Conservation (phyloP, 2,888 invertebrate species). For the Acanthacorydalis orientalis region DNA sequence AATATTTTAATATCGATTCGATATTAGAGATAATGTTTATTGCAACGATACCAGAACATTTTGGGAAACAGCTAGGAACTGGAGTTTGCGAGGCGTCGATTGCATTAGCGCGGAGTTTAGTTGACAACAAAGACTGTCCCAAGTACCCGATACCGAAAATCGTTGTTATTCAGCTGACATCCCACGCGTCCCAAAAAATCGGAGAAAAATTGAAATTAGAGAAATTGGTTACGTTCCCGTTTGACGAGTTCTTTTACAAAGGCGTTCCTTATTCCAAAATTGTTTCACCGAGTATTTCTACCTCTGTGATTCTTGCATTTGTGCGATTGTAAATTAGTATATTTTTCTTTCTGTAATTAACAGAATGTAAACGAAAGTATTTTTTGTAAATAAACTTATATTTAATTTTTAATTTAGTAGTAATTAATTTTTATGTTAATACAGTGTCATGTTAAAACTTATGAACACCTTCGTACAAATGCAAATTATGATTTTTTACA, state of each 20-base stretch:
- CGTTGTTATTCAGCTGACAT: constrained; percentile 39
- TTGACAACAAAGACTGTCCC: neutral
- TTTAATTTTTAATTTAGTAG: too few relatives aligned
- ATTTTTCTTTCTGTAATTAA: too few relatives aligned
- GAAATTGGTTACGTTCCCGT: constrained; percentile 28
- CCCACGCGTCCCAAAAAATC: constrained; percentile 33
- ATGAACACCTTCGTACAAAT: too few relatives aligned
- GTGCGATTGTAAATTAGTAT: neutral
- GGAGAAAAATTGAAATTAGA: constrained; percentile 31
- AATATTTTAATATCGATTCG: constrained; percentile 40
- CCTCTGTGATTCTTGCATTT: neutral
- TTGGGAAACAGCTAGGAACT: constrained; percentile 33
- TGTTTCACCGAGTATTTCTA: neutral
- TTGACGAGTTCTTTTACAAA: constrained; percentile 30
- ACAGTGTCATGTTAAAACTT: too few relatives aligned
- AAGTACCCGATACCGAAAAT: constrained; percentile 15
- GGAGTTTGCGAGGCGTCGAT: constrained; percentile 34
- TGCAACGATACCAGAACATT: constrained; percentile 34
- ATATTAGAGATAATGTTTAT: constrained; percentile 53
- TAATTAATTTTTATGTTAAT: too few relatives aligned
- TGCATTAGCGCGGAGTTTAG: constrained; percentile 17
- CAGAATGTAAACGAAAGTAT: too few relatives aligned
- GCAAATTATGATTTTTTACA: too few relatives aligned
- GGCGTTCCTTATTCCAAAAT: constrained; percentile 29
- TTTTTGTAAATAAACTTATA: too few relatives aligned